phyloP scores from a whole-genome alignment of 2,113 vertebrate genomes.

The Pyxicephalus adspersus region DNA sequence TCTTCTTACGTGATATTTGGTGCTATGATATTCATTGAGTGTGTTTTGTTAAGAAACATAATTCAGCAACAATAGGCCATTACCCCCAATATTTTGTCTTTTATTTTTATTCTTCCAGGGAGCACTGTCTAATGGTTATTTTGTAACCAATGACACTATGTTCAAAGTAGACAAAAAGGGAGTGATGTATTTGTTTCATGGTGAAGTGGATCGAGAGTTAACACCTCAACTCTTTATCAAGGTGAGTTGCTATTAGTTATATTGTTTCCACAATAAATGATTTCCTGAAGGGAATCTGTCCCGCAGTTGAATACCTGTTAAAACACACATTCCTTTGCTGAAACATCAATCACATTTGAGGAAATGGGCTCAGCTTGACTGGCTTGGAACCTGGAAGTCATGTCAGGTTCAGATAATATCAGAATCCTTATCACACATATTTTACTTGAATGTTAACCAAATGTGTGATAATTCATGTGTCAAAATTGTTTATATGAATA shows the following conservation, averaged over 20 bases:
- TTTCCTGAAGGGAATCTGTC: no score
- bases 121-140: slow-evolving; percentile 76
- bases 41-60: no score
- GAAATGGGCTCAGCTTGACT: background rate
- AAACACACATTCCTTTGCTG: background rate
- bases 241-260: slow-evolving; percentile 61
- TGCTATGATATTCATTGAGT: no score
- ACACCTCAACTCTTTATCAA: slow-evolving; percentile 67
- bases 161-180: slow-evolving; percentile 73
- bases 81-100: background rate
- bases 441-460: no score
- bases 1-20: no score
- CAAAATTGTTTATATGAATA: no score
- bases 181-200: slow-evolving; percentile 67
- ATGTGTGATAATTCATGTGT: no score
- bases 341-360: background rate
- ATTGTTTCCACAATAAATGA: no score
- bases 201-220: slow-evolving; percentile 77
- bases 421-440: no score
- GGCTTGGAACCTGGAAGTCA: no score
- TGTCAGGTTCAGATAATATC: no score
- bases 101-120: slow-evolving; percentile 59
- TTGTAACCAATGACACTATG: slow-evolving; percentile 64
- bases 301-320: background rate
- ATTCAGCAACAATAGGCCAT: background rate